Conservation (phyloP, 37 sponge, comb jelly and placozoan species). For the Geodia barretti region DNA sequence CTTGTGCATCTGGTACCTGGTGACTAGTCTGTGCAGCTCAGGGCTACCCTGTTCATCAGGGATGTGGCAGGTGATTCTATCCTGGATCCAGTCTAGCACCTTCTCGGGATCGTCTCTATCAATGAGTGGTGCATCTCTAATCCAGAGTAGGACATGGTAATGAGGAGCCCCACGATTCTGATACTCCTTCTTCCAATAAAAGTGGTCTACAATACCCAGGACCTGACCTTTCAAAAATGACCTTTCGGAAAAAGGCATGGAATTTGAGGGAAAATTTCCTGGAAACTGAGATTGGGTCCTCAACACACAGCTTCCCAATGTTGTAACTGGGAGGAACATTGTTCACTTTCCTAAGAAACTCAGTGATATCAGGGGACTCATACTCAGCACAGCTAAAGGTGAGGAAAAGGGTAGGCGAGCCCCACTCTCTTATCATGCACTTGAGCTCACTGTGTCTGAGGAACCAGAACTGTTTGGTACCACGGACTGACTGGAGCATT, state of each 20-base stretch:
- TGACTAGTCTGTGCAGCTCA: constrained; percentile 52
- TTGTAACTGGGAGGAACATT: constrained; percentile 7
- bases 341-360: constrained; percentile 41
- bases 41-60: constrained; percentile 45
- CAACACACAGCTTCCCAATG: constrained; percentile 50
- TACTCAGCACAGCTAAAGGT: too few species aligned
- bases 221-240: constrained; percentile 31
- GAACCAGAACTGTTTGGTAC: constrained; percentile 59
- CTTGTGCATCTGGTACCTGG: constrained; percentile 35
- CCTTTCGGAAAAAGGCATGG: constrained; percentile 19
- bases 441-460: constrained; percentile 30
- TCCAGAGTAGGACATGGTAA: constrained; percentile 58
- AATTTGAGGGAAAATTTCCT: constrained; percentile 46
- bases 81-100: constrained; percentile 27
- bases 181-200: constrained; percentile 38
- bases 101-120: constrained; percentile 2
- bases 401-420: too few species aligned
- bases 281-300: constrained; percentile 58
- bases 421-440: constrained; percentile 61
- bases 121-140: constrained; percentile 45
- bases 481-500: constrained; percentile 49
- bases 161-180: constrained; percentile 51
- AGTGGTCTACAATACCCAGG: constrained; percentile 48
- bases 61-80: constrained; percentile 60
- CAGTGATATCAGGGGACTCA: too few species aligned